A percentile compares a stretch with the other conserved stretches of the same genome.
phyloP scores from a whole-genome alignment of 2,113 vertebrate species.

The Kobus ellipsiprymnus region DNA sequence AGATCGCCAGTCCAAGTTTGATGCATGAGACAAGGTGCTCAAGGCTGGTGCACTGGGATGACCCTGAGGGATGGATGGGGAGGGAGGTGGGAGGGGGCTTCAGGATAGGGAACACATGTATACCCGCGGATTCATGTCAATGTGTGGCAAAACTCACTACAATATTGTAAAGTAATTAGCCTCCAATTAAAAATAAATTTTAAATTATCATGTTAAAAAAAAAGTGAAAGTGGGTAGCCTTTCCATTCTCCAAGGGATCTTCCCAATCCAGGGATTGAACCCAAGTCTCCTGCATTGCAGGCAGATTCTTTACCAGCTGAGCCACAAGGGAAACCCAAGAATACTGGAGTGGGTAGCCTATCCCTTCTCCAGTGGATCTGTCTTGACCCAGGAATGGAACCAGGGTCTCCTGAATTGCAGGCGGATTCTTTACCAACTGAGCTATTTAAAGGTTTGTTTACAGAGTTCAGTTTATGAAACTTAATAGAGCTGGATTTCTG shows the following conservation, averaged over 20 bases:
- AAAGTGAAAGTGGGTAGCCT: not conserved
- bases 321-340: not conserved
- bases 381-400: not conserved
- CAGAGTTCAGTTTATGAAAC: not conserved
- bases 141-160: not conserved
- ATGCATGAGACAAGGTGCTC: not conserved
- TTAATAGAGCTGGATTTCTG: constrained; percentile 3
- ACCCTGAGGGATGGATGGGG: not conserved
- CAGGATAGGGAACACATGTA: not conserved
- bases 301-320: not conserved
- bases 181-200: not conserved
- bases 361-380: not conserved
- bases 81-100: not conserved
- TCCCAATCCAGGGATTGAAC: not conserved
- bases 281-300: not conserved
- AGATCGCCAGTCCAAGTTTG: not conserved
- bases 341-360: not conserved
- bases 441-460: constrained; percentile 4
- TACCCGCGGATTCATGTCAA: not conserved
- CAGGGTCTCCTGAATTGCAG: not conserved
- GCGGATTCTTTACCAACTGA: not conserved
- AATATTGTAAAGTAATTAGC: not conserved
- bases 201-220: not conserved
- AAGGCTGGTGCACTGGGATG: not conserved
- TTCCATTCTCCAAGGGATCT: not conserved